Conservation (phyloP, 2,888 invertebrate genomes). For the Mongoloraphidia duomilia region DNA sequence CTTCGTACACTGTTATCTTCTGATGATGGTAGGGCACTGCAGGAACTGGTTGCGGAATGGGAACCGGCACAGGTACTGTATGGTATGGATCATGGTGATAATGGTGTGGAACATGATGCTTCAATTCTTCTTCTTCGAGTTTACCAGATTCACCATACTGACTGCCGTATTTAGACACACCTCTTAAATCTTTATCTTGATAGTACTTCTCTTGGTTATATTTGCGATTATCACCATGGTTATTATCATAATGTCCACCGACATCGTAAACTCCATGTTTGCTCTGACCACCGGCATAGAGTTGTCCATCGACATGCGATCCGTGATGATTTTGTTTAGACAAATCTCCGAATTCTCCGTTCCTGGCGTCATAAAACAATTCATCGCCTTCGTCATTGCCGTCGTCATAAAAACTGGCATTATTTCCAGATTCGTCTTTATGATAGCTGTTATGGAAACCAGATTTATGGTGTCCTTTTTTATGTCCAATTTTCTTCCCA, state of each 20-base stretch:
- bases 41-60: not conserved
- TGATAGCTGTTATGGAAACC: slow-evolving; percentile 55
- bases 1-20: slow-evolving; percentile 27
- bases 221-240: slow-evolving; percentile 20
- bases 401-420: slow-evolving; percentile 54
- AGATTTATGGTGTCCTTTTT: slow-evolving; percentile 53
- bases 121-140: slow-evolving; percentile 17
- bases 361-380: slow-evolving; percentile 23
- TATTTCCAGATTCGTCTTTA: slow-evolving; percentile 55
- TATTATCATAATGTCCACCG: slow-evolving; percentile 22
- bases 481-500: slow-evolving; percentile 32
- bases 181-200: slow-evolving; percentile 19
- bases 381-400: slow-evolving; percentile 32
- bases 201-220: slow-evolving; percentile 23
- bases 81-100: not conserved
- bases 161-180: slow-evolving; percentile 16
- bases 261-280: slow-evolving; percentile 23
- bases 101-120: not conserved
- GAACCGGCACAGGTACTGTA: not conserved
- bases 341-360: slow-evolving; percentile 22
- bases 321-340: slow-evolving; percentile 20
- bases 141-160: slow-evolving; percentile 16
- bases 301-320: slow-evolving; percentile 20
- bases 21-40: not conserved
- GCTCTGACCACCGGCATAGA: slow-evolving; percentile 19